phyloP scores from a whole-genome alignment of 2,888 invertebrate species.

The Orthosia incerta region DNA sequence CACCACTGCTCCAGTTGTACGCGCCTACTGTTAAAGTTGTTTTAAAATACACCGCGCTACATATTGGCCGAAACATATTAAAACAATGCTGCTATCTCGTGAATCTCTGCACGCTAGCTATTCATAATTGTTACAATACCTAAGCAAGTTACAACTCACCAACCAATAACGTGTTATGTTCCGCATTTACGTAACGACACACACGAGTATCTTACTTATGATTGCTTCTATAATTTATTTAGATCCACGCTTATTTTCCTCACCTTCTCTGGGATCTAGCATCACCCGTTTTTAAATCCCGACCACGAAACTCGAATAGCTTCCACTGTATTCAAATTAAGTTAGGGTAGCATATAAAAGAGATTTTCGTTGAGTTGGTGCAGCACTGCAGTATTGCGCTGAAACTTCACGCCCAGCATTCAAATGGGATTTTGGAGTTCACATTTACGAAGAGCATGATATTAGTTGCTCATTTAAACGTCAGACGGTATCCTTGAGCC shows the following conservation, averaged over 20 bases:
- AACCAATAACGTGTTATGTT: constrained; percentile 19
- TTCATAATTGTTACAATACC: constrained; percentile 37
- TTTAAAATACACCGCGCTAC: constrained; percentile 7
- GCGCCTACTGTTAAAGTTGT: constrained; percentile 1
- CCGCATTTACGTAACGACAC: not conserved
- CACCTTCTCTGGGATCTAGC: constrained; percentile 27
- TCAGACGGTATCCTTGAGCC: constrained; percentile 31
- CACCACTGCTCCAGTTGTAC: not conserved
- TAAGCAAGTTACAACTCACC: constrained; percentile 8
- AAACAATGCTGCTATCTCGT: constrained; percentile 11
- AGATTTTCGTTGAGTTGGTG: constrained; percentile 65
- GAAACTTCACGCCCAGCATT: constrained; percentile 61
- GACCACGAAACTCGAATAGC: constrained; percentile 56
- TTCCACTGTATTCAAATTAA: constrained; percentile 66
- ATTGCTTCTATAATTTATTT: constrained; percentile 53
- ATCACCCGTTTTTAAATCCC: constrained; percentile 51
- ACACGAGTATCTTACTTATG: constrained; percentile 12
- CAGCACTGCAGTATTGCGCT: constrained; percentile 56
- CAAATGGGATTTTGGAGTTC: constrained; percentile 68
- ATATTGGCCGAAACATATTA: constrained; percentile 11
- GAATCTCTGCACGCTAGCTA: constrained; percentile 21
- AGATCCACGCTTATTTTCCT: constrained; percentile 42
- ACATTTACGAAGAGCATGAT: constrained; percentile 60
- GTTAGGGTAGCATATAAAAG: constrained; percentile 64
- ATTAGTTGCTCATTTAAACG: constrained; percentile 67